Percentiles rank a stretch among this genome's conserved stretches.
Evolutionary conservation across 53 echinoderm and acorn worm genomes (phyloP).

Genomic region (Patiria pectinifera): DNA sequence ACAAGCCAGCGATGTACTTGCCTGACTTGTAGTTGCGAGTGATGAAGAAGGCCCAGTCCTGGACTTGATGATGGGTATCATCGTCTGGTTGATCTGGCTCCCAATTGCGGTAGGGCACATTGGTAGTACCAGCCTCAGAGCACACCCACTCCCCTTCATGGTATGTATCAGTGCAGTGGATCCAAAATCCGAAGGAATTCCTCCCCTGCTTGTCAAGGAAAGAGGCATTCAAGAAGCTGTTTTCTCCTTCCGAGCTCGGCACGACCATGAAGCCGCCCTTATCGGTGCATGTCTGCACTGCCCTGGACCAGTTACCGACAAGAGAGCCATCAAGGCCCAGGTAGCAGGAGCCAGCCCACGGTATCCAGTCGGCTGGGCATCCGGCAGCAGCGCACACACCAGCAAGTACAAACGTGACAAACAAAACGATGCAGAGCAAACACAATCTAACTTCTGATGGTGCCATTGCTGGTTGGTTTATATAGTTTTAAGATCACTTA

Average conservation of each 20-base stretch:
- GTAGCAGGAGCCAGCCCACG: background rate
- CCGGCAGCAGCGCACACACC: background rate
- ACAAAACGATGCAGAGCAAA: background rate
- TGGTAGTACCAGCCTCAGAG: background rate
- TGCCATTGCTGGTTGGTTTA: too few relatives aligned
- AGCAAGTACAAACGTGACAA: background rate
- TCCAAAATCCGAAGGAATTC: background rate
- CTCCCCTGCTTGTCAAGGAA: background rate
- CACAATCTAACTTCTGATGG: too few relatives aligned
- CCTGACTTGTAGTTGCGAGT: background rate
- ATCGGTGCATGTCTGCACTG: background rate
- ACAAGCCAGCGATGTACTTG: background rate
- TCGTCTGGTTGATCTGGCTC: background rate
- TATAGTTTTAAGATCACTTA: too few relatives aligned
- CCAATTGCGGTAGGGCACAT: background rate
- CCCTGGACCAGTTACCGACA: background rate
- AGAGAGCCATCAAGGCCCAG: background rate
- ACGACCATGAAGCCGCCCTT: background rate
- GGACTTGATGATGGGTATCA: background rate
- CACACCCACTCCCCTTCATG: background rate
- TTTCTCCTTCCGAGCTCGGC: background rate
- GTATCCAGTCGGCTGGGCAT: background rate
- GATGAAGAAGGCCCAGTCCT: slow-evolving; percentile 12
- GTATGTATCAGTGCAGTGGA: background rate
- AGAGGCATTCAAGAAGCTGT: background rate